phyloP scores from a whole-genome alignment of 2,113 vertebrate species.

The Haliaeetus leucogaster region DNA sequence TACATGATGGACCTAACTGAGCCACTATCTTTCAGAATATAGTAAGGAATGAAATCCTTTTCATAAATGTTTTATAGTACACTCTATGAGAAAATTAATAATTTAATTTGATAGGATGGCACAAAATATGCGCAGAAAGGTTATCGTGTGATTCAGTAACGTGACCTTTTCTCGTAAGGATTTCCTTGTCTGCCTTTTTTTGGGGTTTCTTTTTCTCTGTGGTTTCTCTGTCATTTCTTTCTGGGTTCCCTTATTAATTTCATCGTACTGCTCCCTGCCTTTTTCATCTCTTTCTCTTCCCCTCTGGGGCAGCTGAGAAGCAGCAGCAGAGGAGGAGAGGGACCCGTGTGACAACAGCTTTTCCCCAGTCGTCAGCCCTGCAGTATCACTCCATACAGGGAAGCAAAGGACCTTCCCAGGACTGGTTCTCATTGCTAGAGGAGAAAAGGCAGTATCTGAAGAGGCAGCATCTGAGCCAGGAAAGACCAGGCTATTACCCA shows the following conservation, averaged over 20 bases:
- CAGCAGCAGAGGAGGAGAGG: background rate
- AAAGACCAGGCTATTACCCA: background rate
- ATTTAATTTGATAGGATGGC: background rate
- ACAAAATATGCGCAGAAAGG: background rate
- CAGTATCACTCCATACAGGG: background rate
- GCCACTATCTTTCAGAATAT: background rate
- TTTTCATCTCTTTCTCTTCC: background rate
- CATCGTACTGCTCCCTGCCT: background rate
- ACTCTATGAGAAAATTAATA: background rate
- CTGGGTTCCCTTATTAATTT: background rate
- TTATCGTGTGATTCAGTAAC: background rate
- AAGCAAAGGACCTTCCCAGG: background rate
- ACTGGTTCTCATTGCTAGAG: background rate
- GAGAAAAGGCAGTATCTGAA: background rate
- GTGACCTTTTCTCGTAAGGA: background rate
- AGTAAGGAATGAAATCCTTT: background rate
- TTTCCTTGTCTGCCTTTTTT: background rate
- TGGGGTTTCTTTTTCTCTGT: background rate
- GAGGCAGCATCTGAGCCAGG: background rate
- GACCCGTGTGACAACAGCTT: background rate
- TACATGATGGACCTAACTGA: background rate
- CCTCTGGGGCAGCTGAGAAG: background rate
- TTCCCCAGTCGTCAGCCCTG: background rate
- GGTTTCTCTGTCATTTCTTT: background rate
- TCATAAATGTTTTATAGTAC: background rate